Evolutionary conservation across 2,797 vertebrate genomes (phyloP).

Genomic region (Lepilemur septentrionalis): DNA sequence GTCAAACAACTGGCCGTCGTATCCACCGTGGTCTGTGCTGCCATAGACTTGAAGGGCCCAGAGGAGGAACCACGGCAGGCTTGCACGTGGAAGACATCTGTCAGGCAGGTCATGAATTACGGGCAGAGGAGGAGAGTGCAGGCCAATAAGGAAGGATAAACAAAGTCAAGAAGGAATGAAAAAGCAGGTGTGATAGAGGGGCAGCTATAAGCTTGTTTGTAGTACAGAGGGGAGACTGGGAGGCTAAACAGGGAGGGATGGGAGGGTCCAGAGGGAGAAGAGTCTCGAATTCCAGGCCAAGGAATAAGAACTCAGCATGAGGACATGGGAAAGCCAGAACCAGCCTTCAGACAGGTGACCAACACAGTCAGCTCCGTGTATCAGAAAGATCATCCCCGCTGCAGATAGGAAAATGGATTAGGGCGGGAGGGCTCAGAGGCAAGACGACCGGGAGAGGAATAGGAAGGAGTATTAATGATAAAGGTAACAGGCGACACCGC

Average conservation of each 20-base stretch:
- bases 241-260: background rate
- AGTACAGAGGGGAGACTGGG: background rate
- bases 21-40: background rate
- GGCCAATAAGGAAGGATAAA: background rate
- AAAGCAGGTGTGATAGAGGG: background rate
- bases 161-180: background rate
- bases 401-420: background rate
- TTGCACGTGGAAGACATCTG: background rate
- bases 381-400: background rate
- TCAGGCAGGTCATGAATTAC: background rate
- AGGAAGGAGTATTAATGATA: background rate
- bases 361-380: background rate
- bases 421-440: background rate
- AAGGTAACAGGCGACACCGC: background rate
- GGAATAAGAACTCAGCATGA: background rate
- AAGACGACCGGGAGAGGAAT: background rate
- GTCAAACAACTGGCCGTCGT: background rate
- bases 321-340: background rate
- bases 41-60: background rate
- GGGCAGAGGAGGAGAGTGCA: background rate
- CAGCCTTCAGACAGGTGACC: background rate
- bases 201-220: background rate
- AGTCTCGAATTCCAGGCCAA: background rate
- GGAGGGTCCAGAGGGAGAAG: background rate
- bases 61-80: background rate